Base-by-base conservation (phyloP, 2,797 vertebrate species). In the Melanotaenia pygmaea region DNA sequence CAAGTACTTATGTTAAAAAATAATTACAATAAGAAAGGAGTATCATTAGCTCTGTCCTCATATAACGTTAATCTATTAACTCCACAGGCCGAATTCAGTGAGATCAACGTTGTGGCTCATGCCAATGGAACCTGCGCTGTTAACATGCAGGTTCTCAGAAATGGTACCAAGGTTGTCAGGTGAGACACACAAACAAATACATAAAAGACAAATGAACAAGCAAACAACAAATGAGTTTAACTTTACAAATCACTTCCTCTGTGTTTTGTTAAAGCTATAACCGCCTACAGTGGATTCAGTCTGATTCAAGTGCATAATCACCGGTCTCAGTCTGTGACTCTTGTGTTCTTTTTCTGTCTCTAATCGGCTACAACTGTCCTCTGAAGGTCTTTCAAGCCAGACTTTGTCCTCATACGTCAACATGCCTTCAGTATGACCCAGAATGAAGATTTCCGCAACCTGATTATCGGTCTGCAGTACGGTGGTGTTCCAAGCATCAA, bases 351-450 rank as follows among this genome's bases (percentile, higher is more conserved):
- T 32, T 28, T 50, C 51, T 28, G 4, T 60, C 47, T 62, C 64
- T 40, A 67, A 13, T 59, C 50, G 8, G 11, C 34, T 54, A 13
- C 57, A 18, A 30, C 61, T 76, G 24, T 28, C 24, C 76, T 82
- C 70, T 79, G 9, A 86, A 99, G 98, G 91, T 98, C 98, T 1
- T 97, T 99, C 93, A 95, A 95, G 87, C 98, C 98, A 11, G 98
- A 99, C 90, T 98, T 99, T 45, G 96, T 98, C 77, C 95, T 99
- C 45, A 94, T 99, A 76, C 96, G 98, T 64, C 98, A 99, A 79
- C 97, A 99, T 1, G 97, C 97, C 2, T 98, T 96, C 88, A 97
- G 97, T 64, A 99, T 99, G 98, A 96, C 96, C 1, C 96, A 98
- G 87, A 97, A 98, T 0, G 97, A 99, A 80, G 98, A 99, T 67